Evolutionary conservation across 2,797 vertebrate genomes (phyloP).

Genomic region (Sphenodon punctatus): DNA sequence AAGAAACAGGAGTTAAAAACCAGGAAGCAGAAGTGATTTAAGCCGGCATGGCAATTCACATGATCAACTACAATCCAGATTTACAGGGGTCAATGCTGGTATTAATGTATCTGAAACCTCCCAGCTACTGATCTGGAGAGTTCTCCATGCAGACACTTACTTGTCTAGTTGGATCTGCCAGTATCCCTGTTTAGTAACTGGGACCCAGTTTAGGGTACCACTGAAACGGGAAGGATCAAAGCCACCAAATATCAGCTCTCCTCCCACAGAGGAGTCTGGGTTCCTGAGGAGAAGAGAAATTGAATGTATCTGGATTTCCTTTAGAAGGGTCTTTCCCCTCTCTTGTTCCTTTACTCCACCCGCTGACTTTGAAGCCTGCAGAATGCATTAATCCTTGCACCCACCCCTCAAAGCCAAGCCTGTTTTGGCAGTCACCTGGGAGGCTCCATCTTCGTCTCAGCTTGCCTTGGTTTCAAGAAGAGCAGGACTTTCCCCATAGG

Average conservation of each 20-base stretch:
- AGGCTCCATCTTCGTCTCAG: background rate
- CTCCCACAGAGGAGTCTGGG: constrained; percentile 34
- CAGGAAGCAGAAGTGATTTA: too few relatives aligned
- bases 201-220: constrained; percentile 77
- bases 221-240: constrained; percentile 73
- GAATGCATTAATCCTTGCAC: rapidly evolving
- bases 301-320: background rate
- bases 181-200: constrained; percentile 75
- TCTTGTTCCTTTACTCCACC: background rate
- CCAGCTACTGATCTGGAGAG: background rate
- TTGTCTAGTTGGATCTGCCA: constrained; percentile 79
- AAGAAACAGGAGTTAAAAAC: too few relatives aligned
- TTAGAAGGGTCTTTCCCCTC: background rate
- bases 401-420: background rate
- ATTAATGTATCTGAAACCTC: background rate
- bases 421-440: background rate
- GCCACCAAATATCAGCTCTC: constrained; percentile 77
- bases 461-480: background rate
- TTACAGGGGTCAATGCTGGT: too few relatives aligned
- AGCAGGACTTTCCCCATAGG: rapidly evolving
- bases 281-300: constrained; percentile 51
- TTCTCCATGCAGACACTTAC: constrained; percentile 49
- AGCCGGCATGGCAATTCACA: too few relatives aligned
- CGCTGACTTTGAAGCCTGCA: rapidly evolving
- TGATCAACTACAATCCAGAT: too few relatives aligned